Evolutionary conservation across 2,113 vertebrate species (phyloP).

Genomic region (Rhabdomys dilectus): DNA sequence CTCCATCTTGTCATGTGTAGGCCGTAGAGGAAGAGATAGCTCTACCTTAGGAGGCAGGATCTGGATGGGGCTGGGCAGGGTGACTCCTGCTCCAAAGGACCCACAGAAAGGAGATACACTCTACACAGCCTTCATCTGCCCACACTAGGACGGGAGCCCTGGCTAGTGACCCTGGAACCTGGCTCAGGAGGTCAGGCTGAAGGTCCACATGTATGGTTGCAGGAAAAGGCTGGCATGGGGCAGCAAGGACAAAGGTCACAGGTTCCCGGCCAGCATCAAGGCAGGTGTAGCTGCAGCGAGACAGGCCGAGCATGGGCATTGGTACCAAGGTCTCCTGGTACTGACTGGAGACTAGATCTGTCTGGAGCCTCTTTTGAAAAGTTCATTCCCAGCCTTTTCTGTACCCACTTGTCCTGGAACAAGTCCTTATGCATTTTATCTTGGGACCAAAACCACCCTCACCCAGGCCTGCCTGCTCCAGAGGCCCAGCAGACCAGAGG

Average conservation of each 20-base stretch:
- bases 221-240: background rate
- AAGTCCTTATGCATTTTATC: slow-evolving; percentile 53
- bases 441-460: slow-evolving; percentile 56
- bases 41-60: background rate
- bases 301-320: background rate
- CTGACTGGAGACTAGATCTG: background rate
- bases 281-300: background rate
- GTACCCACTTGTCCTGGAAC: background rate
- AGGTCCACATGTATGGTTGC: background rate
- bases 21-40: background rate
- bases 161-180: background rate
- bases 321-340: background rate
- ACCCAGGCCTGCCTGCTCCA: background rate
- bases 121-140: background rate
- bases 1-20: background rate
- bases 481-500: background rate
- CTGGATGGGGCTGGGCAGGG: background rate
- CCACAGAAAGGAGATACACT: background rate
- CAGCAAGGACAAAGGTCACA: background rate
- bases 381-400: background rate
- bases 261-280: background rate
- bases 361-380: slow-evolving; percentile 23
- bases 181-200: background rate
- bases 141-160: background rate
- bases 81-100: background rate